Percentiles rank a stretch among this genome's conserved stretches.
Conservation (phyloP, 2,888 invertebrate species). For the Meiosimyza platycephala region DNA sequence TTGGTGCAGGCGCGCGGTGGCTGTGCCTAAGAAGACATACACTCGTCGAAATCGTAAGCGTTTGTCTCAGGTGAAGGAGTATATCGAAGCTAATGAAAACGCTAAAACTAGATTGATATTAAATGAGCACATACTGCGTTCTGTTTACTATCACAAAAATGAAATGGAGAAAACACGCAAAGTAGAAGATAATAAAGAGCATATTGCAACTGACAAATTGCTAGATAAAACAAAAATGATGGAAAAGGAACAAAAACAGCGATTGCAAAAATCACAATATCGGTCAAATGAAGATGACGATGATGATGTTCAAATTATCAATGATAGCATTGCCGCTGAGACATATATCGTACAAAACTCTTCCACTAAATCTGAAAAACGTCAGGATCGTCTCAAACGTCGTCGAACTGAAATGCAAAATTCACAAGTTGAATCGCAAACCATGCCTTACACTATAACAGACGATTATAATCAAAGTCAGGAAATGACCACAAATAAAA, state of each 20-base stretch:
- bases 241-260: background rate
- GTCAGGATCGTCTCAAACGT: slow-evolving; percentile 10
- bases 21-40: slow-evolving; percentile 54
- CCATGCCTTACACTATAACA: too few relatives aligned
- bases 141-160: slow-evolving; percentile 56
- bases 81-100: slow-evolving; percentile 50
- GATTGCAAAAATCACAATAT: background rate
- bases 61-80: slow-evolving; percentile 39
- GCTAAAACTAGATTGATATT: slow-evolving; percentile 48
- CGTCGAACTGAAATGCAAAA: background rate
- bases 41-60: slow-evolving; percentile 55
- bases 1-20: slow-evolving; percentile 54
- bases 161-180: slow-evolving; percentile 26
- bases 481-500: background rate
- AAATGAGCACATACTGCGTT: slow-evolving; percentile 52
- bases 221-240: background rate
- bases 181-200: background rate
- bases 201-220: background rate
- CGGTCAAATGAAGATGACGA: background rate
- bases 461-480: background rate
- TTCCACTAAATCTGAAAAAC: background rate
- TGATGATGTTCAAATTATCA: slow-evolving; percentile 25
- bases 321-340: background rate
- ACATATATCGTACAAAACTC: background rate
- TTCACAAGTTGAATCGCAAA: background rate